phyloP scores from a whole-genome alignment of 2,797 vertebrate species.

The Acrocephalus scirpaceus region DNA sequence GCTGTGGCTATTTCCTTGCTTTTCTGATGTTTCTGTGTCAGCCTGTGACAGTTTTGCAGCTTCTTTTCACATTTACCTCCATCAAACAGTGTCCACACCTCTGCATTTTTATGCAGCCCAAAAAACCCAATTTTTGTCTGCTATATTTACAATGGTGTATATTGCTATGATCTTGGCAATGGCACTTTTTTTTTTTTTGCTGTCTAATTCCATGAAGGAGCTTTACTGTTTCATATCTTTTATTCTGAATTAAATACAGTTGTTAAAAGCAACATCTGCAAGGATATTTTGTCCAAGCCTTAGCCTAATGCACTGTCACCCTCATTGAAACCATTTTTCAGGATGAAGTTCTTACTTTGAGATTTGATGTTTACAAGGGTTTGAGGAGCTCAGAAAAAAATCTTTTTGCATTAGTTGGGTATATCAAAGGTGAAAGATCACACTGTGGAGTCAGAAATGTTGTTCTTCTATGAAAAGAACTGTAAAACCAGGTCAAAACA shows the following conservation, averaged over 20 bases:
- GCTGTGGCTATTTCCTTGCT: neutral
- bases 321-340: neutral
- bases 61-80: neutral
- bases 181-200: neutral
- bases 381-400: neutral
- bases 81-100: neutral
- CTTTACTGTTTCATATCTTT: neutral
- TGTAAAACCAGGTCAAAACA: neutral
- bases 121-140: neutral
- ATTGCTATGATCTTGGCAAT: neutral
- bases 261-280: neutral
- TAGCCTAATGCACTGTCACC: neutral
- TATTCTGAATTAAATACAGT: neutral
- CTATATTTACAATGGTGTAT: neutral
- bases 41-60: neutral
- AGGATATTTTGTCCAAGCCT: neutral
- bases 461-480: neutral
- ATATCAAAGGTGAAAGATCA: neutral
- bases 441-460: neutral
- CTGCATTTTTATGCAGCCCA: neutral
- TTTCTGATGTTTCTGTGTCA: neutral
- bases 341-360: neutral
- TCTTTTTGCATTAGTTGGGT: neutral
- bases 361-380: neutral
- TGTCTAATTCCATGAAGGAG: neutral